Percentiles rank a stretch among this genome's conserved stretches.
Conservation (phyloP, 2,113 vertebrate species). For the Salvelinus alpinus region DNA sequence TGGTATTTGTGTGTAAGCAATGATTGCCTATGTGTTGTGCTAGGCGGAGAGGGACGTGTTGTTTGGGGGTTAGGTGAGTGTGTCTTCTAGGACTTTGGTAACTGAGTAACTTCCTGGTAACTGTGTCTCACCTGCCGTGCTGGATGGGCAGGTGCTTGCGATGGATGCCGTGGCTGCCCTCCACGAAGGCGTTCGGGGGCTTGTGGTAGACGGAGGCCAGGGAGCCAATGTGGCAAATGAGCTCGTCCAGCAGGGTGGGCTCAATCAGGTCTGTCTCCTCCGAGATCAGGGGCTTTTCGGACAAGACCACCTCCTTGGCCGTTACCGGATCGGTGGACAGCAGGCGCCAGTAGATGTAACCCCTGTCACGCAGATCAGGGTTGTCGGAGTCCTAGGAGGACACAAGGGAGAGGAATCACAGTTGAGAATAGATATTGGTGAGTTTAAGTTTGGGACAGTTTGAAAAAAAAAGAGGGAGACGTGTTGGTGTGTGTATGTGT, state of each 20-base stretch:
- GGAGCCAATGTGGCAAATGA: constrained; percentile 97
- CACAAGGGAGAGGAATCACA: background rate
- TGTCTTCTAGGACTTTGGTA: background rate
- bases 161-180: constrained; percentile 96
- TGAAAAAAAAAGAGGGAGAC: no score
- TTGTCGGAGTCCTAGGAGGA: constrained; percentile 91
- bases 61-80: background rate
- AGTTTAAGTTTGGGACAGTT: no score
- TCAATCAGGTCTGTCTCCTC: constrained; percentile 97
- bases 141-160: constrained; percentile 97
- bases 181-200: constrained; percentile 96
- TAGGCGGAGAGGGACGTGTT: background rate
- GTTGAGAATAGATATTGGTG: no score
- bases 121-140: constrained; percentile 83
- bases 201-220: constrained; percentile 97
- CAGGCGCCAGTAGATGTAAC: constrained; percentile 98
- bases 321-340: constrained; percentile 97
- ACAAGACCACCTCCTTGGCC: constrained; percentile 95
- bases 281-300: constrained; percentile 95
- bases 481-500: background rate
- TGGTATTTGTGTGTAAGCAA: background rate
- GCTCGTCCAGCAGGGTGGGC: constrained; percentile 92
- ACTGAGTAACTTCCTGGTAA: background rate
- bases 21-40: background rate
- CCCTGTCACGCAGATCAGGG: constrained; percentile 95